Evolutionary conservation across 1,140 invertebrate genomes (phyloP).

Genomic region (Drosophila ironensis): DNA sequence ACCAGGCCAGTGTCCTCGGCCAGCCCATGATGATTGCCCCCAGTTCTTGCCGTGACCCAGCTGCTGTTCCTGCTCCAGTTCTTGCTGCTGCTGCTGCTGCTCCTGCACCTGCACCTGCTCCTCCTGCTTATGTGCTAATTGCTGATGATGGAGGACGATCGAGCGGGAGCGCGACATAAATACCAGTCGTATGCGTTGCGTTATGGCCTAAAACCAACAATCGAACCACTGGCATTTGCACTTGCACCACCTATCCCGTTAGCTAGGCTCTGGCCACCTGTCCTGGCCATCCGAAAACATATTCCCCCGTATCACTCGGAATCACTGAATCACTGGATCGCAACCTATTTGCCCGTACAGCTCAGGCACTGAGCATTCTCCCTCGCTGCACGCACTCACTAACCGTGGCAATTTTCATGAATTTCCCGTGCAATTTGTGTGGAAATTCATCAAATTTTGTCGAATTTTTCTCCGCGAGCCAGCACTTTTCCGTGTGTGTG

Average conservation of each 20-base stretch:
- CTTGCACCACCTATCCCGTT: constrained; percentile 34
- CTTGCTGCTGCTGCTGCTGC: constrained; percentile 2
- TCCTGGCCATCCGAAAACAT: constrained; percentile 38
- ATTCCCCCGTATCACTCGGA: constrained; percentile 21
- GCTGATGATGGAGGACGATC: constrained; percentile 42
- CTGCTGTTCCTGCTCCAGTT: constrained; percentile 1
- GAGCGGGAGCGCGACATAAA: constrained; percentile 60
- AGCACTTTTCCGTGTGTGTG: constrained; percentile 40
- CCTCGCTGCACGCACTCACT: background rate
- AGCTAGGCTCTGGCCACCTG: constrained; percentile 49
- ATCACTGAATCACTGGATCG: background rate
- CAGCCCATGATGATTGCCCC: constrained; percentile 27
- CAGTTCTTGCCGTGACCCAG: background rate
- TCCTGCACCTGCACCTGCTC: constrained; percentile 9
- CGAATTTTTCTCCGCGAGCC: constrained; percentile 31
- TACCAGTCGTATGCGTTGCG: constrained; percentile 39
- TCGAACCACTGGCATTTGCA: background rate
- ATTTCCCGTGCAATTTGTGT: constrained; percentile 4
- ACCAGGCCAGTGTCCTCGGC: constrained; percentile 46
- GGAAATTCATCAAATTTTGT: background rate
- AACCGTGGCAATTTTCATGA: constrained; percentile 1
- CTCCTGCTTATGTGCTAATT: constrained; percentile 14
- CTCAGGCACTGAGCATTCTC: constrained; percentile 4
- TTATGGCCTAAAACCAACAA: constrained; percentile 31
- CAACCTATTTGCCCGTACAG: background rate